phyloP scores from a whole-genome alignment of 1,140 invertebrate species.

The Dufourea novaeangliae region DNA sequence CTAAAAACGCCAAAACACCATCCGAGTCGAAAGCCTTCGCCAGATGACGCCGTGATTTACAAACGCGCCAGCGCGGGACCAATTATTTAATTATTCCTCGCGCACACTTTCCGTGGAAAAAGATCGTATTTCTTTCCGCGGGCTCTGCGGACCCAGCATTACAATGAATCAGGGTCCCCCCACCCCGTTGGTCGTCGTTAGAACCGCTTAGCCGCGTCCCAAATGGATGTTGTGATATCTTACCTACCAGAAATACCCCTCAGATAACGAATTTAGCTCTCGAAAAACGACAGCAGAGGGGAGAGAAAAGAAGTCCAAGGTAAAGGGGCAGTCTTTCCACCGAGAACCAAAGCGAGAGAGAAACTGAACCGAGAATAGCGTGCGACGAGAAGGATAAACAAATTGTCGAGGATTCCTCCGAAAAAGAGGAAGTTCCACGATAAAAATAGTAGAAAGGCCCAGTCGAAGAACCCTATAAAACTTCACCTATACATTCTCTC shows the following conservation, averaged over 20 bases:
- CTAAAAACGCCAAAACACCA: neutral
- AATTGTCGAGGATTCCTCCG: constrained; percentile 38
- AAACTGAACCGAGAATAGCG: constrained; percentile 40
- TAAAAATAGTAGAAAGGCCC: neutral
- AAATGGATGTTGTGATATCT: constrained; percentile 58
- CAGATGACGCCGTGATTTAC: constrained; percentile 1
- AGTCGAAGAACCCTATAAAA: neutral
- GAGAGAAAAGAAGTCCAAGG: too few relatives aligned
- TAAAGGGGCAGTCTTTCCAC: too few relatives aligned
- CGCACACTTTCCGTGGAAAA: constrained; percentile 1
- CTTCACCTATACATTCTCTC: neutral
- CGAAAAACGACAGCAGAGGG: neutral
- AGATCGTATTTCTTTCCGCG: constrained; percentile 19
- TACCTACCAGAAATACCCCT: constrained; percentile 51
- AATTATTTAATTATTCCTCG: constrained; percentile 42
- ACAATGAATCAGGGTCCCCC: constrained; percentile 27
- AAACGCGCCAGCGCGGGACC: neutral
- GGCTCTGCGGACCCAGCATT: constrained; percentile 13
- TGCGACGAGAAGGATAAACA: constrained; percentile 51
- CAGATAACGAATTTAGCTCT: constrained; percentile 59
- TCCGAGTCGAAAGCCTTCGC: neutral
- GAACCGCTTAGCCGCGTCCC: constrained; percentile 19
- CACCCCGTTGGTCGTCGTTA: neutral
- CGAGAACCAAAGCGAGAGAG: constrained; percentile 32
- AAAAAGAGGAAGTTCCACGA: neutral